phyloP scores from a whole-genome alignment of 2,113 vertebrate species.

The Nothobranchius furzeri region DNA sequence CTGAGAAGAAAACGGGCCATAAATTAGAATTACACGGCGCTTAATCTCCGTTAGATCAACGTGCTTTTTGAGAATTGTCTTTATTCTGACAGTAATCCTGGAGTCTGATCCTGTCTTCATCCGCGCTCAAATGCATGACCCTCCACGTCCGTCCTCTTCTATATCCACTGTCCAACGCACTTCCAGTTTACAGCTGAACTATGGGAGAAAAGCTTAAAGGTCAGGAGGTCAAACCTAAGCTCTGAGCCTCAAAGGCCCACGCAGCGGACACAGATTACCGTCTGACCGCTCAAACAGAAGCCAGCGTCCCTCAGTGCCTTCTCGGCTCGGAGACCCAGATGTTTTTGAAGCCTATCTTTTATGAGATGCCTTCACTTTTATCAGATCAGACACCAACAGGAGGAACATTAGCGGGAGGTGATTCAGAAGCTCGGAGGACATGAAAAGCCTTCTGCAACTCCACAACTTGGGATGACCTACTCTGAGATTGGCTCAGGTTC shows the following conservation, averaged over 20 bases:
- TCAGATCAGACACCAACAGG: constrained; percentile 56
- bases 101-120: constrained; percentile 54
- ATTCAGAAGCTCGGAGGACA: constrained; percentile 49
- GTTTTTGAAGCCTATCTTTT: constrained; percentile 55
- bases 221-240: constrained; percentile 43
- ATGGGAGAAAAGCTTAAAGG: constrained; percentile 27
- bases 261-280: constrained; percentile 43
- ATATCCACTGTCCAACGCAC: constrained; percentile 34
- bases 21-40: constrained; percentile 16
- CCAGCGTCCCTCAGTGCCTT: constrained; percentile 26
- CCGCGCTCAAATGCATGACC: constrained; percentile 19
- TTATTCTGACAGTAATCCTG: constrained; percentile 30
- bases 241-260: constrained; percentile 50
- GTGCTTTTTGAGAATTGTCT: constrained; percentile 12
- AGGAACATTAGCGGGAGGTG: constrained; percentile 37
- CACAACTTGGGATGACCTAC: too few relatives aligned
- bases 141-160: background rate
- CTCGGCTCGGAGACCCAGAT: background rate
- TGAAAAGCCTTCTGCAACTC: constrained; percentile 30
- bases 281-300: constrained; percentile 45
- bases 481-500: too few relatives aligned
- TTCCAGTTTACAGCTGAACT: constrained; percentile 21
- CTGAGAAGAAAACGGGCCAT: constrained; percentile 29
- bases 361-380: constrained; percentile 51
- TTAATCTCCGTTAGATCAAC: constrained; percentile 18